Evolutionary conservation across 92 coral and sea anemone species (phyloP).

Genomic region (Palythoa grandis): DNA sequence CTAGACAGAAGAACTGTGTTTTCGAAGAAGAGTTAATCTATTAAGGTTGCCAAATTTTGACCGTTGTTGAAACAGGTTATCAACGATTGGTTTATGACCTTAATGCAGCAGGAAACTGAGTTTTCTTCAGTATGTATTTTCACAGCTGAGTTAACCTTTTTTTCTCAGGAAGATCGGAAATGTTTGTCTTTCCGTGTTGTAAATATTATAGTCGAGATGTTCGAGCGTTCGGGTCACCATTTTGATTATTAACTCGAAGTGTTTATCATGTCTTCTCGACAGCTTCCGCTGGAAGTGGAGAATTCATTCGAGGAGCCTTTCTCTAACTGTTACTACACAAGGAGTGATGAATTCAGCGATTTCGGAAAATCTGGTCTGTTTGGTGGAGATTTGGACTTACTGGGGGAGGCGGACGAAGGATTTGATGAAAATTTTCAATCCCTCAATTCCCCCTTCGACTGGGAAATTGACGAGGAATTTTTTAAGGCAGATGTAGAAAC

Average conservation of each 20-base stretch:
- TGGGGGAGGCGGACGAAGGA: conserved; percentile 43
- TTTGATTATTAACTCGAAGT: conserved; percentile 35
- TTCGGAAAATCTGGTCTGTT: conserved; percentile 55
- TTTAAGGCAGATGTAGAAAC: conserved; percentile 66
- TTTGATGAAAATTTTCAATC: conserved; percentile 71
- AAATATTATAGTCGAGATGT: background rate
- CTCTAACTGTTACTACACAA: conserved; percentile 62
- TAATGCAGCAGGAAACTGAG: conserved; percentile 82
- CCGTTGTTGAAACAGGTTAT: conserved; percentile 33
- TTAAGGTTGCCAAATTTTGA: conserved; percentile 9
- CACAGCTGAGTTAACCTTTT: conserved; percentile 24
- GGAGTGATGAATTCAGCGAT: conserved; percentile 57
- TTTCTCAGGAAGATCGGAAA: conserved; percentile 25
- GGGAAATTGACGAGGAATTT: conserved; percentile 94
- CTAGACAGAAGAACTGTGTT: conserved; percentile 57
- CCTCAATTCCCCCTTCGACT: conserved; percentile 69
- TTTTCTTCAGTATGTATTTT: conserved; percentile 75
- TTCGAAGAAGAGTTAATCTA: conserved; percentile 7
- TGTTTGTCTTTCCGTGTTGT: conserved; percentile 22
- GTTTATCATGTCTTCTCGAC: conserved; percentile 39
- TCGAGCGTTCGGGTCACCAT: conserved; percentile 23
- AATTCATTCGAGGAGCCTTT: conserved; percentile 67
- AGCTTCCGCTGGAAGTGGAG: conserved; percentile 95
- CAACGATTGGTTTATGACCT: conserved; percentile 43
- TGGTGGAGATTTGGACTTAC: conserved; percentile 56